phyloP scores from a whole-genome alignment of 2,113 vertebrate genomes.

The Porphyrio hochstetteri region DNA sequence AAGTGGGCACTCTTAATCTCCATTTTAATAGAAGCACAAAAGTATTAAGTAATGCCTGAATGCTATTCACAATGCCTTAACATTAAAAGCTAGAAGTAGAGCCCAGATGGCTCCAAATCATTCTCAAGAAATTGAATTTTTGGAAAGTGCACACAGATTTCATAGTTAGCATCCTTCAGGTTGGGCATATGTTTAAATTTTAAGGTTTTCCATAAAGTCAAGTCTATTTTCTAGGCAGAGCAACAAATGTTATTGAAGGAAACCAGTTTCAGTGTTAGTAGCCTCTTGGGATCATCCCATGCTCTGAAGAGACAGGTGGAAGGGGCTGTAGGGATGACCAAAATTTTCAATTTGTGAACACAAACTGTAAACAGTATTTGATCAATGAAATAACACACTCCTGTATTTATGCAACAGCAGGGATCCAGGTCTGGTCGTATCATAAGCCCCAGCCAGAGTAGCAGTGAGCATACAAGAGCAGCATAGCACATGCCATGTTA shows the following conservation, averaged over 20 bases:
- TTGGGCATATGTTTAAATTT: background rate
- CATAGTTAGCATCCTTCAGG: background rate
- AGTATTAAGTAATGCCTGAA: background rate
- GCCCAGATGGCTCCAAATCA: background rate
- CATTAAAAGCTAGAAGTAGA: background rate
- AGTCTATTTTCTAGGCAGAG: background rate
- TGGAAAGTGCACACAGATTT: background rate
- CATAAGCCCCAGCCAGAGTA: background rate
- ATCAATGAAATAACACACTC: background rate
- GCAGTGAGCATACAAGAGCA: background rate
- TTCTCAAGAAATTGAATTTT: background rate
- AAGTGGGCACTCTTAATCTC: background rate
- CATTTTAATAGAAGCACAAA: background rate
- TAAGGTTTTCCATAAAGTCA: background rate
- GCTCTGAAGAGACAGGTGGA: background rate
- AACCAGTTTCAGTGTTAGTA: background rate
- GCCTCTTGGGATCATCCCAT: background rate
- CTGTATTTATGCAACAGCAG: background rate
- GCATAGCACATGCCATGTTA: fast-evolving
- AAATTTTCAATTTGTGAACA: background rate
- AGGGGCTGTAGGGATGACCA: background rate
- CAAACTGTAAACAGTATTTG: background rate
- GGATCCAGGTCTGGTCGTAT: background rate
- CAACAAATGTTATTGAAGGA: background rate
- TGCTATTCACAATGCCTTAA: background rate